These are phyloP conservation scores for Deroplatys truncata DNA, from an alignment of 2,888 invertebrate genomes.

Conservation along the genomic window DNA sequence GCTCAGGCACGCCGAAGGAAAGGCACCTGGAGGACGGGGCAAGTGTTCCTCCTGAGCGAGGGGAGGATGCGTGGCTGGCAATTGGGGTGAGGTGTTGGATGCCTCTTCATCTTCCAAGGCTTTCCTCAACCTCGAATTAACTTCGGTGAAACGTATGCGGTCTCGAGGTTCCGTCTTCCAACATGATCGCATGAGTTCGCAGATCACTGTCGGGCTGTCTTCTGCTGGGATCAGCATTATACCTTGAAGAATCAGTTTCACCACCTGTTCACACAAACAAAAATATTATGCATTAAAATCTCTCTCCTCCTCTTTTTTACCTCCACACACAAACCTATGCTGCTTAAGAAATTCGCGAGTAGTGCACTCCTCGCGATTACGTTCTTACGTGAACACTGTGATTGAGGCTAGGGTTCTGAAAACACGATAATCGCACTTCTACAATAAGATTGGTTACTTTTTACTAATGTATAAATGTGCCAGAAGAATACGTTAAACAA, in stretches of 20 bases:
- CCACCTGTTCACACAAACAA: constrained; percentile 48
- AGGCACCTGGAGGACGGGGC: constrained; percentile 39
- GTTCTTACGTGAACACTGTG: no score
- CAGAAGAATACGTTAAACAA: no score
- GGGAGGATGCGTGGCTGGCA: background rate
- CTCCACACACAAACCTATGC: no score
- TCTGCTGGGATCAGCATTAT: constrained; percentile 76
- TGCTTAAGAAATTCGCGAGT: no score
- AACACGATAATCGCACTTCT: no score
- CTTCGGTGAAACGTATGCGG: constrained; percentile 66
- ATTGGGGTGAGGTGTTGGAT: background rate
- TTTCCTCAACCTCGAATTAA: constrained; percentile 60
- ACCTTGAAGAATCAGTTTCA: constrained; percentile 74
- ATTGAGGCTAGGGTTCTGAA: no score
- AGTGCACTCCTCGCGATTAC: no score
- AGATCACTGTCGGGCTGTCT: constrained; percentile 67
- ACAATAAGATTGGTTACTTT: no score
- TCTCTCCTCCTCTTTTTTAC: no score
- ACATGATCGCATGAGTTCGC: constrained; percentile 72
- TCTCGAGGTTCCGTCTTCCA: constrained; percentile 79
- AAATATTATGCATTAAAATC: background rate
- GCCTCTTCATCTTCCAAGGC: constrained; percentile 36
- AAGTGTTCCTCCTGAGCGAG: constrained; percentile 29
- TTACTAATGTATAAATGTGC: no score
- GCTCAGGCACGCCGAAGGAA: constrained; percentile 34